Base-by-base conservation (phyloP, 2,797 vertebrate species). In the Xenopus petersii region DNA sequence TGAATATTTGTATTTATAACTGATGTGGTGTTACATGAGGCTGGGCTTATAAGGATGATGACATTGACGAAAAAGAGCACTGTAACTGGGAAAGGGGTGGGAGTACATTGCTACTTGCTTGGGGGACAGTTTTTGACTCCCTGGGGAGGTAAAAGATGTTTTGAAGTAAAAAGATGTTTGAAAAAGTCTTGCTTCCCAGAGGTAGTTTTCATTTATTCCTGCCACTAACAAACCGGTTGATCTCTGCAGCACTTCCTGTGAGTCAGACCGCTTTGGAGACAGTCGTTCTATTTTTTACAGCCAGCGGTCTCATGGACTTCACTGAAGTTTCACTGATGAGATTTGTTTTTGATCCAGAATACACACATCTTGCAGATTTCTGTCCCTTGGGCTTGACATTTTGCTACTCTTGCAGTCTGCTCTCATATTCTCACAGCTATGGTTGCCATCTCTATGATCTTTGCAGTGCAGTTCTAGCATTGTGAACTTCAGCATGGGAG, bases 351-450 rank as follows among this genome's bases (percentile, higher is more conserved):
- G 58, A 2, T 67, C 56, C 58, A 74, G 64, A 67, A 74, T 21
- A 67, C 56, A 74, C 64, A 74, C 33, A 74, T 74, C 73, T 42
- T 47, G n/a, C 26, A 54, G 47, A 67, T 61, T 60, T 48, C 24
- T 55, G 49, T 54, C 24, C 48, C 66, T 54, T 17, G 24, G 21
- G 10, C 3, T 55, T 55, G 24, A 67, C 51, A 56, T 56, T 67
- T 55, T 55, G 5, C 51, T 30, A 26, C 13, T 17, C 24, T 66
- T 47, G 12, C 55, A 66, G 56, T 73, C 54, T 59, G 51, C 58
- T 33, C 33, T 17, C 30, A 7, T 33, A n/a, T 72, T 63, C 71
- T 73, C 72, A 60, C 55, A 67, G 54, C 36, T 60, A 51, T 51
- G 36, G 36, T 9, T 42, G 36, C 36, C 15, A 12, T 8, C 12